Evolutionary conservation across 2,888 invertebrate genomes (phyloP).

Genomic region (Poecilus cupreus): DNA sequence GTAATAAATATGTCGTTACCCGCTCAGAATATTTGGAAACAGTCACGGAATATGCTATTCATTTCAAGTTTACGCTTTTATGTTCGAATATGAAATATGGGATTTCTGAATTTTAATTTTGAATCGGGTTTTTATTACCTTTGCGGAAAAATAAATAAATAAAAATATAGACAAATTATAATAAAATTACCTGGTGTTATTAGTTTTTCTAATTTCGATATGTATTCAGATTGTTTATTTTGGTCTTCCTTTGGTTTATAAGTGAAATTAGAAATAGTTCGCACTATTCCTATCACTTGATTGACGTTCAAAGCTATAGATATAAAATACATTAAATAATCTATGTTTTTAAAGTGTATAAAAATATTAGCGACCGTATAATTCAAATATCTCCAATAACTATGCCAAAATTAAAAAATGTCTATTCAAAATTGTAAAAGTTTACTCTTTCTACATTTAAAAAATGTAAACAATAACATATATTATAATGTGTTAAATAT

Average conservation of each 20-base stretch:
- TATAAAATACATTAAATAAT: conserved; percentile 31
- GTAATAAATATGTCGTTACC: conserved; percentile 9
- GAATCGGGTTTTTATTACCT: conserved; percentile 3
- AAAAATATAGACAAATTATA: not conserved
- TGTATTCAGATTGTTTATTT: conserved; percentile 52
- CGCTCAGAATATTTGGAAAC: not conserved
- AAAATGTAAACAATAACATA: no score
- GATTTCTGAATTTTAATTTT: not conserved
- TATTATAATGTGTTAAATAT: no score
- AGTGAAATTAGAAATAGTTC: conserved; percentile 45
- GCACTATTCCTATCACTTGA: conserved; percentile 41
- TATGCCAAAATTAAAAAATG: not conserved
- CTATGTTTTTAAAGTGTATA: not conserved
- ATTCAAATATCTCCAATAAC: not conserved
- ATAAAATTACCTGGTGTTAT: conserved; percentile 49
- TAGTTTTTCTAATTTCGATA: conserved; percentile 47
- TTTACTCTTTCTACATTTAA: no score
- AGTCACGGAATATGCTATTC: conserved; percentile 9
- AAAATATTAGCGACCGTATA: not conserved
- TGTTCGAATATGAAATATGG: not conserved
- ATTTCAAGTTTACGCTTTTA: no score
- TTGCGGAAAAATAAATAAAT: conserved; percentile 13
- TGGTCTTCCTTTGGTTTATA: conserved; percentile 49
- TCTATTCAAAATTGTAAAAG: not conserved
- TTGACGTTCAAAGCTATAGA: conserved; percentile 47